Evolutionary conservation across 2,113 vertebrate genomes (phyloP).

Genomic region (Emydura subglobosa): DNA sequence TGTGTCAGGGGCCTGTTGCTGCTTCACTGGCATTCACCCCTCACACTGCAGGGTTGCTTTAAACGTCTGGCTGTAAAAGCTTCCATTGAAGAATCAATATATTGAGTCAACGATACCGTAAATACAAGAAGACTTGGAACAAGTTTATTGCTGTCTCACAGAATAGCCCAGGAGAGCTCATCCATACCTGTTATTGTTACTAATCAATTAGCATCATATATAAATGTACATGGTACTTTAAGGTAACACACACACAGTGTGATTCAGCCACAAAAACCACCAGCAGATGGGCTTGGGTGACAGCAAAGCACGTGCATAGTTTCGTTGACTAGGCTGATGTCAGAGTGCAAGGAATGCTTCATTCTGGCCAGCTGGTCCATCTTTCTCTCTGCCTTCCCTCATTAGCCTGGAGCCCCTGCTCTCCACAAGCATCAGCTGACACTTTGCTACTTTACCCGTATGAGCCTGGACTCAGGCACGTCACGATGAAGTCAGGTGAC

Average conservation of each 20-base stretch:
- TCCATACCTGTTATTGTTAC: neutral
- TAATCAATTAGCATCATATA: rapidly evolving
- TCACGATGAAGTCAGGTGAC: neutral
- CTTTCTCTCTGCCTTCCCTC: neutral
- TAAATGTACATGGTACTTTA: neutral
- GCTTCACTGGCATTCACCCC: neutral
- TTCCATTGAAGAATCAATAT: neutral
- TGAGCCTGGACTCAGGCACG: neutral
- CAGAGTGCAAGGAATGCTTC: rapidly evolving
- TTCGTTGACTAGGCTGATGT: neutral
- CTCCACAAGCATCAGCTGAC: neutral
- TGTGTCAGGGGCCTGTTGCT: neutral
- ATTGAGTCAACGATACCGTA: rapidly evolving
- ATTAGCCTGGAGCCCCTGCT: neutral
- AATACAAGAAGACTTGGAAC: rapidly evolving
- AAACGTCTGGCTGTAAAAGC: neutral
- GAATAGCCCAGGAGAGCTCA: neutral
- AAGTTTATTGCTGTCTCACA: no score
- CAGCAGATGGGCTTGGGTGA: neutral
- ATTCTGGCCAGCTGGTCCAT: neutral
- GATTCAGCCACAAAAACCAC: rapidly evolving
- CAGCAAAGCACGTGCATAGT: neutral
- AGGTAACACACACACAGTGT: rapidly evolving
- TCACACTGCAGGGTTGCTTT: rapidly evolving
- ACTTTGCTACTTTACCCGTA: neutral